Evolutionary conservation across 2,113 vertebrate genomes (phyloP), one percentile per base, ranked within the genome.

Genomic region (Sarotherodon lohbergeri): DNA sequence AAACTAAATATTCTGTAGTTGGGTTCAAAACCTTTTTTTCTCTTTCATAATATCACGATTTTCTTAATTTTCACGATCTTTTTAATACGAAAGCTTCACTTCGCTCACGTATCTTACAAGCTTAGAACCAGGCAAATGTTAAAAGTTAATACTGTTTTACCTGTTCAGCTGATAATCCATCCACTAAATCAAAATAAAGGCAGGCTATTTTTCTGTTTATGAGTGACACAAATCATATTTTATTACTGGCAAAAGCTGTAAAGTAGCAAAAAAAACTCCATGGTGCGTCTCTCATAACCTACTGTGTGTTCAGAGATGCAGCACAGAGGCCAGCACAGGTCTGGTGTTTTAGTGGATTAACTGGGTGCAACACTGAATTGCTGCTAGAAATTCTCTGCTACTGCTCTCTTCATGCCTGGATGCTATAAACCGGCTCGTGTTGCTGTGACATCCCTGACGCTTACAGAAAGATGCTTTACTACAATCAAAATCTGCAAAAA

Each of bases 271-370:
- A 36, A 73, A 71, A 43, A 54, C 14, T 73, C 22, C 22, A 17
- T 73, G 0, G 4, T 11, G 9, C 6, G 9, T 11, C 16, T 63
- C 32, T 19, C 27, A 4, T n/a, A 32, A 63, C 32, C 43, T 24
- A 12, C 0, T 48, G 43, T 29, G 24, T 1, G 0, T 46, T 76
- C 43, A 76, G 71, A 76, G 9, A 76, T 32, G 0, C 71, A 50
- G 24, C 71, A 76, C 24, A 17, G 43, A 50, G 0, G 24, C 43
- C 71, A 50, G 5, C 2, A 2, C 71, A 76, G 24, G 71, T 76
- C 24, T 29, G 16, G 9, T 50, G 24, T 46, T 50, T 48, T 19
- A 50, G 71, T 1, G 8, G 43, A 7, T 76, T 76, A 48, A 76
- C 46, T 50, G 27, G 71, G 3, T 50, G 71, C 71, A 73, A 17